These are phyloP conservation scores for Hypena proboscidalis DNA, from an alignment of 2,888 invertebrate species.

Conservation along the genomic window DNA sequence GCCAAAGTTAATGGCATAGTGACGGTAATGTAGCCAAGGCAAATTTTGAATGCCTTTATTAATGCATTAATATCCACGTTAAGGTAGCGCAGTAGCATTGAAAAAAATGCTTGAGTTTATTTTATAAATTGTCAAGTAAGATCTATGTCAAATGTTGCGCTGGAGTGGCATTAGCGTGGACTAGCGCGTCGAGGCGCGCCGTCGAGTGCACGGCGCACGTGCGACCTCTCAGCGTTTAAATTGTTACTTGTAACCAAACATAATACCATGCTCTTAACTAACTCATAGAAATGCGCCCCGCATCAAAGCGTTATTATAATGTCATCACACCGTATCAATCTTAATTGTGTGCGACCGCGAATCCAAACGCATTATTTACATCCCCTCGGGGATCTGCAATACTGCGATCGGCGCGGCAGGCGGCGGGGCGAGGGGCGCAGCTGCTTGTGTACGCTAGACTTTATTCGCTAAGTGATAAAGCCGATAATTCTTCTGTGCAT, in stretches of 20 bases:
- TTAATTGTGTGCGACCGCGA: constrained; percentile 67
- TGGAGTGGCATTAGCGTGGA: too few species aligned
- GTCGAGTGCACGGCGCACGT: constrained; percentile 17
- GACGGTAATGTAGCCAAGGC: too few species aligned
- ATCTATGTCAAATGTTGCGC: constrained; percentile 1
- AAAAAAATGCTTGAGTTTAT: too few species aligned
- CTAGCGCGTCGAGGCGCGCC: neutral
- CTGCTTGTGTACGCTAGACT: neutral
- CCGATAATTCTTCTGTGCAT: neutral
- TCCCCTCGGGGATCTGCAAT: constrained; percentile 32
- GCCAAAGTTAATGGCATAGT: too few species aligned
- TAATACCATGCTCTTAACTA: constrained; percentile 49
- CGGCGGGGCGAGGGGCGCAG: constrained; percentile 14
- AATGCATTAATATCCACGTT: too few species aligned
- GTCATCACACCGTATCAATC: constrained; percentile 74
- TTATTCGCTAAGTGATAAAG: constrained; percentile 10
- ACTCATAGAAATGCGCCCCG: constrained; percentile 47
- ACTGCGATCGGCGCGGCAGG: constrained; percentile 6
- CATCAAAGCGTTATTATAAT: constrained; percentile 68
- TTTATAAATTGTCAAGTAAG: too few species aligned
- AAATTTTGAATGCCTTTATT: too few species aligned
- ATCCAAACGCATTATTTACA: constrained; percentile 41
- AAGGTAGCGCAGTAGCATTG: too few species aligned
- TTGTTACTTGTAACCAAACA: constrained; percentile 45
- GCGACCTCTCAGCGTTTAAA: constrained; percentile 32